Evolutionary conservation across 2,888 invertebrate genomes (phyloP).

Genomic region (Scotopteryx bipunctaria): DNA sequence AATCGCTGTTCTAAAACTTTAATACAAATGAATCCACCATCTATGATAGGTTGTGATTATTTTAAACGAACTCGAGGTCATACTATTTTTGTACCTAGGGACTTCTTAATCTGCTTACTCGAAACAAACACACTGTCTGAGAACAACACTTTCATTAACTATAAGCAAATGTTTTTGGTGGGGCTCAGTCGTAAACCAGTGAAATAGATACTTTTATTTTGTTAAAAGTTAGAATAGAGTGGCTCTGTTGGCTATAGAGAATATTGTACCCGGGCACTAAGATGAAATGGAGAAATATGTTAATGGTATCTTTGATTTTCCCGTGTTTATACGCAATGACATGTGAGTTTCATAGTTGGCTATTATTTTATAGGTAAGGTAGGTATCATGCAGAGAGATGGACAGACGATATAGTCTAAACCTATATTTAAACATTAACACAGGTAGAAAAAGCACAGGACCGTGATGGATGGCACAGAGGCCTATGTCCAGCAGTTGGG

Average conservation of each 20-base stretch:
- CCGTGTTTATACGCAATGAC: slow-evolving; percentile 13
- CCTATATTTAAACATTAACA: too few relatives aligned
- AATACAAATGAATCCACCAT: slow-evolving; percentile 6
- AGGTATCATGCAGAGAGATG: too few relatives aligned
- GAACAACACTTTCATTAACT: not conserved
- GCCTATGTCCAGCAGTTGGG: too few relatives aligned
- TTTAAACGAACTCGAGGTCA: slow-evolving; percentile 27
- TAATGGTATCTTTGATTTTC: slow-evolving; percentile 3
- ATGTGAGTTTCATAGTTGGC: slow-evolving; percentile 24
- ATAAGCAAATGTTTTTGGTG: too few relatives aligned
- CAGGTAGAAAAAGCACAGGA: too few relatives aligned
- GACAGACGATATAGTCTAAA: too few relatives aligned
- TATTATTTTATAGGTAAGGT: too few relatives aligned
- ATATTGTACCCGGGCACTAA: not conserved
- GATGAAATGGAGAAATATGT: slow-evolving; percentile 8
- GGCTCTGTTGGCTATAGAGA: not conserved
- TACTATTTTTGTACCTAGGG: slow-evolving; percentile 25
- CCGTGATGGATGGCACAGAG: too few relatives aligned
- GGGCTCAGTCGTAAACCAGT: too few relatives aligned
- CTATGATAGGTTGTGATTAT: slow-evolving; percentile 20
- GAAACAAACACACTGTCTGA: not conserved
- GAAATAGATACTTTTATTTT: too few relatives aligned
- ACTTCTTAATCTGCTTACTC: not conserved
- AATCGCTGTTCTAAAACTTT: not conserved
- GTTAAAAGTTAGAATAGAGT: too few relatives aligned